Conservation (phyloP, 2,888 invertebrate genomes). For the Synergus japonicus region DNA sequence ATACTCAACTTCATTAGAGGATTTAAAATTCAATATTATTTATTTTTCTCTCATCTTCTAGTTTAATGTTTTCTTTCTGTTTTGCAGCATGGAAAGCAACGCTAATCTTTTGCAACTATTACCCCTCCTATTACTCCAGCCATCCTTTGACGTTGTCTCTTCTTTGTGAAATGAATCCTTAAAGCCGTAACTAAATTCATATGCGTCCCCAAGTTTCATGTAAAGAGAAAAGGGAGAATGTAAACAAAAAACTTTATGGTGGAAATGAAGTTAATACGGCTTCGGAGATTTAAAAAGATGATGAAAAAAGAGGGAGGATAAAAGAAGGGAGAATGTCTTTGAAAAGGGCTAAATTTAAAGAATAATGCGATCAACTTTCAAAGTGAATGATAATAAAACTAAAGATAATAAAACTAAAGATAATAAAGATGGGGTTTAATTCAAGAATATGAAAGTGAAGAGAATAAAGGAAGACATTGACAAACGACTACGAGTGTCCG, state of each 20-base stretch:
- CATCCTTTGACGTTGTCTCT: conserved; percentile 1
- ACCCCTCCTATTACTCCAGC: neutral
- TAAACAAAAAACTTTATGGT: neutral
- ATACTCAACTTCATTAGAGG: neutral
- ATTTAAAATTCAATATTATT: neutral
- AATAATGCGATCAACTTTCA: neutral
- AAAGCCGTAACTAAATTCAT: conserved; percentile 13
- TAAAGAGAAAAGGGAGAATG: neutral
- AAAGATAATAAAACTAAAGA: conserved; percentile 47
- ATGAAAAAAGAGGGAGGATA: neutral
- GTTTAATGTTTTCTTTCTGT: neutral
- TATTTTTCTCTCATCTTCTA: neutral
- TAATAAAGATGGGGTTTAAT: conserved; percentile 48
- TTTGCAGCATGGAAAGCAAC: neutral
- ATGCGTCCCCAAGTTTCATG: neutral
- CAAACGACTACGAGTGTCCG: conserved; percentile 55
- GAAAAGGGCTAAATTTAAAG: neutral
- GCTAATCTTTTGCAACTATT: neutral
- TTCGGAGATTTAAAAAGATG: neutral
- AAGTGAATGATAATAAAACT: conserved; percentile 43
- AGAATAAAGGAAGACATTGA: conserved; percentile 46
- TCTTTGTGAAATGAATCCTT: conserved; percentile 10
- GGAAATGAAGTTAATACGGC: neutral
- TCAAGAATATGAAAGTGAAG: conserved; percentile 44
- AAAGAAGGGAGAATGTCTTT: neutral